Conservation (phyloP, 2,113 vertebrate species). For the Taurulus bubalis region DNA sequence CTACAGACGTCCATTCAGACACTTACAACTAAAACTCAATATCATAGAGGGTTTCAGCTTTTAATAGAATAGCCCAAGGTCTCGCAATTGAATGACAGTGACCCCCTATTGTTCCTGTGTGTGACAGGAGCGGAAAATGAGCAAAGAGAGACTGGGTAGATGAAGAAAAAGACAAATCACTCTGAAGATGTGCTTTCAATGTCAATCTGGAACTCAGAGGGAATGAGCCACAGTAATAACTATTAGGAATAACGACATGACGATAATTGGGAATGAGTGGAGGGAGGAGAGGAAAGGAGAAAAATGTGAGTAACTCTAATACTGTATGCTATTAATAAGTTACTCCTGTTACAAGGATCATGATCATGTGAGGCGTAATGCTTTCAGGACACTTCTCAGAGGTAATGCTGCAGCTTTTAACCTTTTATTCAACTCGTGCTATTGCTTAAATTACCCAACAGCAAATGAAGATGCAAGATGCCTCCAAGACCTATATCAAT, state of each 20-base stretch:
- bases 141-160: not conserved
- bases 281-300: conserved; percentile 28
- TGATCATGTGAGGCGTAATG: not conserved
- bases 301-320: conserved; percentile 19
- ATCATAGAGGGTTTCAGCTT: conserved; percentile 28
- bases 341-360: not conserved
- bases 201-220: conserved; percentile 31
- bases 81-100: conserved; percentile 25
- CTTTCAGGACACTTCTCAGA: not conserved
- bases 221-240: conserved; percentile 43
- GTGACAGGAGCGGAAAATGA: conserved; percentile 24
- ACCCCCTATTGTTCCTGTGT: conserved; percentile 35
- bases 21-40: conserved; percentile 14
- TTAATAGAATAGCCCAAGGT: conserved; percentile 30
- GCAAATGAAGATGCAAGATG: not conserved
- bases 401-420: not conserved
- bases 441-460: not conserved
- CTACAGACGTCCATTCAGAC: conserved; percentile 7
- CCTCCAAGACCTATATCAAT: not conserved
- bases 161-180: conserved; percentile 29
- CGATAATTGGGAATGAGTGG: conserved; percentile 17
- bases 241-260: conserved; percentile 28
- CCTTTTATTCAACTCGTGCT: not conserved
- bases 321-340: conserved; percentile 10
- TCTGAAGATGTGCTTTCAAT: conserved; percentile 27